Evolutionary conservation across 1,140 invertebrate species (phyloP).

Genomic region (Brachionus asplanchnoidis): DNA sequence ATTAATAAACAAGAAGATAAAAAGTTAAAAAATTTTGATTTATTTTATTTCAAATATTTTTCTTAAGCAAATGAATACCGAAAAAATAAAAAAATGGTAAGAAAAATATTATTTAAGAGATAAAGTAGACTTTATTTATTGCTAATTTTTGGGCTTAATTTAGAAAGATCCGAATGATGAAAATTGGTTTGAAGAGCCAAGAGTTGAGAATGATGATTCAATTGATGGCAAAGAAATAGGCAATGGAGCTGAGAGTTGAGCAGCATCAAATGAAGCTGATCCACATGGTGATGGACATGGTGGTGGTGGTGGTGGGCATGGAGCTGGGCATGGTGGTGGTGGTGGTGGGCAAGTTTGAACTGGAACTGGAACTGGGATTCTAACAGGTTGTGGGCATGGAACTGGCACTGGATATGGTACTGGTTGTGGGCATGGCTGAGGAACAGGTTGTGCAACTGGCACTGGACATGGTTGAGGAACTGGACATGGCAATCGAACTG

Average conservation of each 20-base stretch:
- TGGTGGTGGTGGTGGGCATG: background rate
- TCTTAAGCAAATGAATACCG: background rate
- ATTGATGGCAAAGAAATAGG: too few species aligned
- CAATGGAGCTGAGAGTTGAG: background rate
- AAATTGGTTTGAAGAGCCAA: background rate
- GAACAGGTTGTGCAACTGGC: background rate
- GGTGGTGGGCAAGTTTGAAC: background rate
- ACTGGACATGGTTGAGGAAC: background rate
- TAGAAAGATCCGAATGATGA: background rate
- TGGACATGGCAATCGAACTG: background rate
- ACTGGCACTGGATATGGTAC: background rate
- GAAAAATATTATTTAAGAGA: background rate
- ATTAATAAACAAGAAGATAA: too few species aligned
- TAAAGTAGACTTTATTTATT: background rate
- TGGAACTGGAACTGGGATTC: background rate
- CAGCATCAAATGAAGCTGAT: background rate
- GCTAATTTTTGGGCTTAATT: background rate
- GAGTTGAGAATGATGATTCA: background rate
- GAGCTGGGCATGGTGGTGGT: background rate
- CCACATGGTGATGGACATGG: background rate
- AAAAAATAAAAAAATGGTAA: background rate
- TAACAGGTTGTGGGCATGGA: background rate
- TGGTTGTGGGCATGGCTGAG: background rate
- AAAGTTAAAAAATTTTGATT: too few species aligned
- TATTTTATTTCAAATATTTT: background rate